These are phyloP conservation scores for Moxostoma hubbsi DNA, from an alignment of 2,797 vertebrate species.

Conservation along the genomic window DNA sequence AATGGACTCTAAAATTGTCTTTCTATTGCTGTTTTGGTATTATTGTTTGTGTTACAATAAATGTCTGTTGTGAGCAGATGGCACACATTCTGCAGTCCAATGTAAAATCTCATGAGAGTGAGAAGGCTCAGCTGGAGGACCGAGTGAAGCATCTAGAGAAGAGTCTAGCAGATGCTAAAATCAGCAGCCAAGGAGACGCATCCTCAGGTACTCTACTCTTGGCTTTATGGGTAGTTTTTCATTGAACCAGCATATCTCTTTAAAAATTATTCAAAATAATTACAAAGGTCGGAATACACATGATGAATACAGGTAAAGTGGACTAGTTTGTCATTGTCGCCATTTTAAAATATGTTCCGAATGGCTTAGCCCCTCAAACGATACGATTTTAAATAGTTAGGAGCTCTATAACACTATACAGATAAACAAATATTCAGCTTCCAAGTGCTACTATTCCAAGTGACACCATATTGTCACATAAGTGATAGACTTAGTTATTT, in stretches of 20 bases:
- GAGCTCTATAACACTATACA: no score
- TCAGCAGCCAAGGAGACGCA: slow-evolving; percentile 64
- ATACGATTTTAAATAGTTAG: no score
- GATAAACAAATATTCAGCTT: no score
- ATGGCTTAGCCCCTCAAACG: no score
- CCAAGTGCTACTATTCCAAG: no score
- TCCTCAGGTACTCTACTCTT: slow-evolving; percentile 73
- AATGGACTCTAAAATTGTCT: no score
- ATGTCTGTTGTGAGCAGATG: slow-evolving; percentile 74
- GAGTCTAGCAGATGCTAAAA: slow-evolving; percentile 77
- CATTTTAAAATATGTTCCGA: no score
- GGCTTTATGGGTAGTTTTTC: background rate
- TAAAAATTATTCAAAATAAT: background rate
- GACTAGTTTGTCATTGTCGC: no score
- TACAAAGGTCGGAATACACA: background rate
- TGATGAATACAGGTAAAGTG: no score
- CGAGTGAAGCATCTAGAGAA: slow-evolving; percentile 86
- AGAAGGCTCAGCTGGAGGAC: slow-evolving; percentile 87
- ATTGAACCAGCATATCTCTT: background rate
- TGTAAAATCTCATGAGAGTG: slow-evolving; percentile 86
- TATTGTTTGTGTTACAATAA: background rate
- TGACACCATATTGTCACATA: no score
- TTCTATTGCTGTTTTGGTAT: slow-evolving; percentile 7
- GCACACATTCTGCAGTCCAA: slow-evolving; percentile 82
- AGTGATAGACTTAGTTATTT: no score